A percentile compares a stretch with the other conserved stretches of the same genome.
phyloP scores from a whole-genome alignment of 2,888 invertebrate genomes.

The Tinea semifulvella region DNA sequence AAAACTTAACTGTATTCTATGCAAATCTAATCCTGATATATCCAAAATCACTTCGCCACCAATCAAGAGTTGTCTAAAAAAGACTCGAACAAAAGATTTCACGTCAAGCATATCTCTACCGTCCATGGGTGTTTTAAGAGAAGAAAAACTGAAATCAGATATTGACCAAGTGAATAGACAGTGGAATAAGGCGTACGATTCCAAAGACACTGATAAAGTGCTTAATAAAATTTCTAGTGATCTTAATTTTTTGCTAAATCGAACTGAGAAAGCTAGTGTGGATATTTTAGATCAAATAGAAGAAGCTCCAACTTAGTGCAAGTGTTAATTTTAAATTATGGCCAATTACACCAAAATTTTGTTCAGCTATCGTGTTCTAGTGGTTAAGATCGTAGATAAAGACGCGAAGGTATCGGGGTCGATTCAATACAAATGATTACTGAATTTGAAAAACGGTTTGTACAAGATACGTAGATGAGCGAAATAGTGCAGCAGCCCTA shows the following conservation, averaged over 20 bases:
- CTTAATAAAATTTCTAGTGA: slow-evolving; percentile 84
- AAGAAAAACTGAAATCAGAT: slow-evolving; percentile 37
- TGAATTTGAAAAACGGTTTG: too few relatives aligned
- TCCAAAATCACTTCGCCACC: slow-evolving; percentile 46
- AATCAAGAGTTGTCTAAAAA: slow-evolving; percentile 57
- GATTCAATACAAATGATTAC: too few relatives aligned
- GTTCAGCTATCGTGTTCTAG: too few relatives aligned
- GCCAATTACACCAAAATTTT: too few relatives aligned
- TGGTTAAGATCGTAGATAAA: too few relatives aligned
- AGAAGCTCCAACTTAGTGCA: slow-evolving; percentile 46
- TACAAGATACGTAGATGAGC: too few relatives aligned
- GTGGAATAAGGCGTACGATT: slow-evolving; percentile 46
- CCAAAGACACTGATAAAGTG: slow-evolving; percentile 68
- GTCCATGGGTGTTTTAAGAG: slow-evolving; percentile 38
- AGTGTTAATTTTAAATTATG: too few relatives aligned
- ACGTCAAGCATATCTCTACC: slow-evolving; percentile 45
- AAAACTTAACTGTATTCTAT: slow-evolving; percentile 47
- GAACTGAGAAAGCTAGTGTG: slow-evolving; percentile 50
- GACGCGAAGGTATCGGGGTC: too few relatives aligned
- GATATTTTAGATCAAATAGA: slow-evolving; percentile 40
- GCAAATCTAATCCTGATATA: slow-evolving; percentile 50
- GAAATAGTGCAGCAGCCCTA: too few relatives aligned
- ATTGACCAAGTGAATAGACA: slow-evolving; percentile 47
- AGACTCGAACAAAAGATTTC: slow-evolving; percentile 32
- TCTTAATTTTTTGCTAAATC: slow-evolving; percentile 81